Evolutionary conservation across 2,888 invertebrate species (phyloP).

Genomic region (Drosophila atroscutellata): DNA sequence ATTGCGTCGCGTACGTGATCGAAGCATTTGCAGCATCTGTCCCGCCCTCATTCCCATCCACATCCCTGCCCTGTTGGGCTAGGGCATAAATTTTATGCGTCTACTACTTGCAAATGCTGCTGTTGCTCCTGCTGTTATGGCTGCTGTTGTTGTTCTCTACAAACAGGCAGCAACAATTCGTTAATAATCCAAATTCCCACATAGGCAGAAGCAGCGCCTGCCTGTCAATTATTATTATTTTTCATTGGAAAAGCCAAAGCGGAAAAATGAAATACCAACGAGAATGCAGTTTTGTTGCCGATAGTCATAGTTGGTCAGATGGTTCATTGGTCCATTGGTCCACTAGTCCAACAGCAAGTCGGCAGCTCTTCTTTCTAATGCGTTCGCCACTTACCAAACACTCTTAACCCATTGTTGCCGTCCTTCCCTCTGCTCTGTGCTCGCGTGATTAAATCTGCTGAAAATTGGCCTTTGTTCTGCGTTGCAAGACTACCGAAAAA

Average conservation of each 20-base stretch:
- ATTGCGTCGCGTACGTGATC: constrained; percentile 85
- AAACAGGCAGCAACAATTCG: constrained; percentile 75
- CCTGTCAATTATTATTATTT: constrained; percentile 81
- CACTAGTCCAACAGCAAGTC: constrained; percentile 23
- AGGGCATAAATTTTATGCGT: constrained; percentile 76
- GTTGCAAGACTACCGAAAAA: constrained; percentile 50
- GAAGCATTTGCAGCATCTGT: constrained; percentile 75
- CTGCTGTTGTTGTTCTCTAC: constrained; percentile 44
- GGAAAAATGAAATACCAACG: constrained; percentile 76
- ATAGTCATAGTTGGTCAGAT: constrained; percentile 39
- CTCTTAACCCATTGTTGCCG: constrained; percentile 73
- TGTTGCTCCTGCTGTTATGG: constrained; percentile 1
- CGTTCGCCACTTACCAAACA: constrained; percentile 70
- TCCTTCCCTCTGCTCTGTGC: constrained; percentile 33
- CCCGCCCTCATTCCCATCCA: background rate
- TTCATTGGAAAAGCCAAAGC: constrained; percentile 75
- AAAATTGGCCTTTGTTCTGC: constrained; percentile 78
- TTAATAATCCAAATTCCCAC: constrained; percentile 81
- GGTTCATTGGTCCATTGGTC: constrained; percentile 19
- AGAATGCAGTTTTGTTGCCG: constrained; percentile 53
- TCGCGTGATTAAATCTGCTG: constrained; percentile 78
- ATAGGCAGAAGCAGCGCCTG: constrained; percentile 64
- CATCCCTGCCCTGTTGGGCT: constrained; percentile 32
- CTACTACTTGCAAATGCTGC: constrained; percentile 65
- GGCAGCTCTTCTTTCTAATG: constrained; percentile 56